Evolutionary conservation across 2,888 invertebrate genomes (phyloP), one percentile per base, ranked within the genome.

Genomic region (Tachina grossa): DNA sequence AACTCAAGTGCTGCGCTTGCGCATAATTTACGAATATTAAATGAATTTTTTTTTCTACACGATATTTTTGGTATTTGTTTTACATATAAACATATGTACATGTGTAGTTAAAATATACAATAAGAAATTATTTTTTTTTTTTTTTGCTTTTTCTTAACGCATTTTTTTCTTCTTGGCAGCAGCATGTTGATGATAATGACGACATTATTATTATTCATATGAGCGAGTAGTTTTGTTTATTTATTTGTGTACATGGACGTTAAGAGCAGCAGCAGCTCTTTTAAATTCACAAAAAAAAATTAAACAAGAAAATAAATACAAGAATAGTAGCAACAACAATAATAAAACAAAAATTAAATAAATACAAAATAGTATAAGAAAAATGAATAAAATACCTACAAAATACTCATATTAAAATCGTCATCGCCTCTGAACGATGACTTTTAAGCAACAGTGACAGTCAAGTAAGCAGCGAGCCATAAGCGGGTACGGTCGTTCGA

Each of bases 401-500:
- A 75, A 68, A 85, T 69, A 69, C 74, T 82, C 85, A 85, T n/a
- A 85, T 83, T 80, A 85, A 80, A 85, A 85, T 71, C 85, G 85
- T 85, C 85, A 83, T 85, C 85, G 83, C 79, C 83, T 83, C 79
- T 83, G 83, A 85, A 85, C 85, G 83, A 85, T 85, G 85, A 83
- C 85, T 85, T 83, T 85, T 72, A 68, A 80, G 39, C 85, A 80
- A 45, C 85, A 80, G 71, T 85, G 85, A 83, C 85, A 85, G 83
- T 83, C 76, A 83, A 85, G 83, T 83, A 77, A 76, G 85, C 85
- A 83, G 83, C 83, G 79, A 83, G 79, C 83, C 79, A 85, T 79
- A 85, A 83, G 83, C 83, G 85, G 75, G 85, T 85, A 85, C 83
- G 85, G 83, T 83, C 79, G 83, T n/a, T 80, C 76, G 82, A 47